Evolutionary conservation across 2,888 invertebrate genomes (phyloP).

Genomic region (Ophion costatus): DNA sequence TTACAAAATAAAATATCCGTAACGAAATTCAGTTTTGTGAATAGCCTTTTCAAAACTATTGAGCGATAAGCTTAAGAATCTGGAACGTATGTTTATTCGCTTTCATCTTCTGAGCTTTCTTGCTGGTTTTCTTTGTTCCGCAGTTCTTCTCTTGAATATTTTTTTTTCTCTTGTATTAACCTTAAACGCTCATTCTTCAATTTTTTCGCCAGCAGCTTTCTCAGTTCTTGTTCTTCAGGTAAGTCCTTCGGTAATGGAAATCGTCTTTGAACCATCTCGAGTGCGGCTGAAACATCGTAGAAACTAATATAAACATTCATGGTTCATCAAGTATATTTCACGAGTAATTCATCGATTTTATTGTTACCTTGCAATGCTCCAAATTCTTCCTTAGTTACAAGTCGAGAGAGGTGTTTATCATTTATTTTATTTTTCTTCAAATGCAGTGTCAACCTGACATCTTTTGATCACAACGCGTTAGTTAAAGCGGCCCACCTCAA

Average conservation of each 20-base stretch:
- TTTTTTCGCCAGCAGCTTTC: slow-evolving; percentile 3
- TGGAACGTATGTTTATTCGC: neutral
- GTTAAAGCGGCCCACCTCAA: slow-evolving; percentile 5
- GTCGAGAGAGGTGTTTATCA: slow-evolving; percentile 9
- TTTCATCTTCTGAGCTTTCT: neutral
- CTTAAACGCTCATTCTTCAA: slow-evolving; percentile 15
- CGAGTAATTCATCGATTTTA: neutral
- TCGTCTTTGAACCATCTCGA: no score
- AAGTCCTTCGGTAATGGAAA: neutral
- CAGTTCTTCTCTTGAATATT: neutral
- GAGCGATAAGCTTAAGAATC: neutral
- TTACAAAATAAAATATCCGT: no score
- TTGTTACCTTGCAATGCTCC: slow-evolving; percentile 7
- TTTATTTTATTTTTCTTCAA: slow-evolving; percentile 5
- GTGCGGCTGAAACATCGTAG: no score
- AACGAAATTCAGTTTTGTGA: no score
- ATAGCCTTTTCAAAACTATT: neutral
- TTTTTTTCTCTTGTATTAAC: slow-evolving; percentile 6
- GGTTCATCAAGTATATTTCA: neutral
- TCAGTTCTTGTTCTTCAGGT: slow-evolving; percentile 5
- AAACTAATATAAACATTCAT: no score
- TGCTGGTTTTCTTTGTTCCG: slow-evolving; percentile 2
- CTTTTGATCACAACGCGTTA: slow-evolving; percentile 19
- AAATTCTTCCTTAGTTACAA: slow-evolving; percentile 11
- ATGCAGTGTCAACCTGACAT: slow-evolving; percentile 12